A percentile compares a stretch with the other conserved stretches of the same genome.
Evolutionary conservation across 2,113 vertebrate species (phyloP).

Genomic region (Aspiorhynchus laticeps): DNA sequence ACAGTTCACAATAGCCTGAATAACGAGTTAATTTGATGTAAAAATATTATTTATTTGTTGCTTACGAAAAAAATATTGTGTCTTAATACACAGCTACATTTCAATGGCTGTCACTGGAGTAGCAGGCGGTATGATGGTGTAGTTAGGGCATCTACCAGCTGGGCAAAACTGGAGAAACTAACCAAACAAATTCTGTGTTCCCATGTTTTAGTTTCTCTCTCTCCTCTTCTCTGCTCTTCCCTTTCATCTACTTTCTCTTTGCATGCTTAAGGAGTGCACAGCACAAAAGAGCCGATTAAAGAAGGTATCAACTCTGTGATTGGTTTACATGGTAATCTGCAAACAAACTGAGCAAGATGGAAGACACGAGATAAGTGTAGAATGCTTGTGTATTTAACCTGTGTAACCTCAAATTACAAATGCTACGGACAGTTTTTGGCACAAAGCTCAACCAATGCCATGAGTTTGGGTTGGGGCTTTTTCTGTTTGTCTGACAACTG

Average conservation of each 20-base stretch:
- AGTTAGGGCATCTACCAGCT: neutral
- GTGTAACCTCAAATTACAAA: slow-evolving; percentile 40
- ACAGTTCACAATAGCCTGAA: neutral
- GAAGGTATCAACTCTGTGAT: slow-evolving; percentile 65
- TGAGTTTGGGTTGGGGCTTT: too few species aligned
- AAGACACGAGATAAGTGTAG: slow-evolving; percentile 61
- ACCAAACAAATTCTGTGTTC: slow-evolving; percentile 11
- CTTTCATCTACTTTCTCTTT: slow-evolving; percentile 20
- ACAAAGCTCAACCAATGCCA: neutral
- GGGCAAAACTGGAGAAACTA: neutral
- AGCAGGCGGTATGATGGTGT: neutral
- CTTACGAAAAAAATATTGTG: neutral
- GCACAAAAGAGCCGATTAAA: slow-evolving; percentile 52
- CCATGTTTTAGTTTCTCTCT: slow-evolving; percentile 46
- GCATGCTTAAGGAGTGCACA: slow-evolving; percentile 52
- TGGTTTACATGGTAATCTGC: slow-evolving; percentile 71
- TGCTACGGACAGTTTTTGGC: neutral
- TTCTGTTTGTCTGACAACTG: too few species aligned
- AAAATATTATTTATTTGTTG: neutral
- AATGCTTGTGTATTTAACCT: slow-evolving; percentile 49
- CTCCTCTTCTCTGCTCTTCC: slow-evolving; percentile 3
- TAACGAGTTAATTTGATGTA: neutral
- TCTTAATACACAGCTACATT: neutral
- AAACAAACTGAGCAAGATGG: slow-evolving; percentile 67
- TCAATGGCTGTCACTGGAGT: neutral